phyloP scores from a whole-genome alignment of 2,113 vertebrate genomes.

The Manacus vitellinus region DNA sequence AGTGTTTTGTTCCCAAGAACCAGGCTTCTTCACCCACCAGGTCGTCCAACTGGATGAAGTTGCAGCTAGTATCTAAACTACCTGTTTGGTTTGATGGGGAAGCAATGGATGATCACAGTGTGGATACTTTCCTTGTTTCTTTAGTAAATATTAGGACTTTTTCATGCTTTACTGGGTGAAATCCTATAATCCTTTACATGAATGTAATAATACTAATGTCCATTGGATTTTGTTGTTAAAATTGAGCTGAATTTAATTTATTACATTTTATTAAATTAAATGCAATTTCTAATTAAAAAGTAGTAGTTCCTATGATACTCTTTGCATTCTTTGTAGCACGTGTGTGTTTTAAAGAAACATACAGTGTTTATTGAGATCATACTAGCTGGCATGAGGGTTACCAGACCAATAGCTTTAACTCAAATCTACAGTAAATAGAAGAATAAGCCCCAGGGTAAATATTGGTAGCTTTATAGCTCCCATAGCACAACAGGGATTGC shows the following conservation, averaged over 20 bases:
- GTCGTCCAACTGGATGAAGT: not conserved
- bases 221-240: not conserved
- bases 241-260: not conserved
- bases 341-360: not conserved
- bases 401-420: conserved; percentile 6
- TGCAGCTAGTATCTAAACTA: not conserved
- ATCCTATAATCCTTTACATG: not conserved
- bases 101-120: not conserved
- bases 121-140: not conserved
- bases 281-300: not conserved
- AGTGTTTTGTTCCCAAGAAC: not conserved
- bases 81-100: not conserved
- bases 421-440: not conserved
- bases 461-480: not conserved
- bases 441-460: conserved; percentile 1
- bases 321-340: not conserved
- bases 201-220: not conserved
- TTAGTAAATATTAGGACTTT: not conserved
- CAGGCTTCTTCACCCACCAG: not conserved
- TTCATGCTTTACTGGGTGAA: not conserved
- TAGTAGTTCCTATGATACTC: not conserved
- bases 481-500: not conserved
- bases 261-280: not conserved
- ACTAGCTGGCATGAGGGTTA: not conserved
- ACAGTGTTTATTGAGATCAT: not conserved